phyloP scores from a whole-genome alignment of 2,113 vertebrate genomes.

The Rhipidura dahli region DNA sequence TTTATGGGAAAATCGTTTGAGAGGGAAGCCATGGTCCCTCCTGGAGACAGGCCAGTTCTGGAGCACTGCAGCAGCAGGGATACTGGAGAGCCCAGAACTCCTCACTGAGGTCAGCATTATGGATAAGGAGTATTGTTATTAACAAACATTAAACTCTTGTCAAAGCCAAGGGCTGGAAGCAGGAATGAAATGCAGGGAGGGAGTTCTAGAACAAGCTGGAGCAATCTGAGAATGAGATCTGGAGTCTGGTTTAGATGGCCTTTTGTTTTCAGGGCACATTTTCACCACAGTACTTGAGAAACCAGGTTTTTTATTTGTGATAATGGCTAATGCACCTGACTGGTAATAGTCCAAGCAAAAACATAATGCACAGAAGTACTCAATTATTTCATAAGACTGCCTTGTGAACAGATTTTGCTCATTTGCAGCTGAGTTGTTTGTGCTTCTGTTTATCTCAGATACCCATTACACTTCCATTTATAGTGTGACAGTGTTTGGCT shows the following conservation, averaged over 20 bases:
- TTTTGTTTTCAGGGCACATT: background rate
- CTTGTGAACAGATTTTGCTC: constrained; percentile 53
- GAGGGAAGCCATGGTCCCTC: background rate
- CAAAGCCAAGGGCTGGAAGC: background rate
- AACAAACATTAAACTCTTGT: background rate
- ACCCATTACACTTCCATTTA: constrained; percentile 50
- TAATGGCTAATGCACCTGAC: background rate
- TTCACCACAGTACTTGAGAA: background rate
- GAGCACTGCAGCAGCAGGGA: background rate
- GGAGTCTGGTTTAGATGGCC: background rate
- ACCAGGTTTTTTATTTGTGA: background rate
- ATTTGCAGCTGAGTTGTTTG: constrained; percentile 54
- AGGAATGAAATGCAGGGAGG: background rate
- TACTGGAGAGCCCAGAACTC: background rate
- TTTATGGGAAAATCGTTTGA: constrained; percentile 5
- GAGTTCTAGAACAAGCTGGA: background rate
- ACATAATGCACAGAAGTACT: background rate
- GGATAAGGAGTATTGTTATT: background rate
- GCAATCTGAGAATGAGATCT: background rate
- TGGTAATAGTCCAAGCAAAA: background rate
- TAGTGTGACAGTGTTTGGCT: constrained; percentile 53
- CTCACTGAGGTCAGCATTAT: background rate
- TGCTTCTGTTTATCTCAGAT: constrained; percentile 51
- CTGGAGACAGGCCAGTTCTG: constrained; percentile 8
- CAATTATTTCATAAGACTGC: constrained; percentile 30